phyloP scores from a whole-genome alignment of 2,113 vertebrate genomes.

The Uropsilus gracilis region DNA sequence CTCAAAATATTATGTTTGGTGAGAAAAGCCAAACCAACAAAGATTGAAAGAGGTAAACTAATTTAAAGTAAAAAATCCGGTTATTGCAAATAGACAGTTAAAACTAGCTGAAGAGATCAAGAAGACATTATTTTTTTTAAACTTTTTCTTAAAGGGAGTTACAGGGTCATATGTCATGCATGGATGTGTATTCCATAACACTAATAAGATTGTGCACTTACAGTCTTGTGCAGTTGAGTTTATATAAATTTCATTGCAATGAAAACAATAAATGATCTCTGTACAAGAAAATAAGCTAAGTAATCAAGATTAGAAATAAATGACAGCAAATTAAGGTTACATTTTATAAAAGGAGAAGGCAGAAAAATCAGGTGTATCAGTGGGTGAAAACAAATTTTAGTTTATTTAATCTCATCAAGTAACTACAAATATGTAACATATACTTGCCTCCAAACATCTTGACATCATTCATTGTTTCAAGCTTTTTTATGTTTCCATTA shows the following conservation, averaged over 20 bases:
- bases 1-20: background rate
- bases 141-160: background rate
- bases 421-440: background rate
- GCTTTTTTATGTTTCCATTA: background rate
- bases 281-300: background rate
- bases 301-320: background rate
- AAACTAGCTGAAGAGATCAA: background rate
- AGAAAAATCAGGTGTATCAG: background rate
- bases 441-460: background rate
- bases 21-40: background rate
- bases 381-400: background rate
- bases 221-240: background rate
- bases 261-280: background rate
- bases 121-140: background rate
- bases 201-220: background rate
- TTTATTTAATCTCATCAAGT: background rate
- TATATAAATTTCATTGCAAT: background rate
- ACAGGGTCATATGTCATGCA: no score
- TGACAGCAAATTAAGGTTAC: background rate
- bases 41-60: background rate
- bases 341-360: background rate
- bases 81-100: background rate
- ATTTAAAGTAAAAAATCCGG: background rate
- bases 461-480: constrained; percentile 18
- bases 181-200: background rate